A percentile compares a stretch with the other conserved stretches of the same genome.
These are phyloP conservation scores for Callipepla squamata DNA, from an alignment of 2,113 vertebrate genomes.

Conservation along the genomic window DNA sequence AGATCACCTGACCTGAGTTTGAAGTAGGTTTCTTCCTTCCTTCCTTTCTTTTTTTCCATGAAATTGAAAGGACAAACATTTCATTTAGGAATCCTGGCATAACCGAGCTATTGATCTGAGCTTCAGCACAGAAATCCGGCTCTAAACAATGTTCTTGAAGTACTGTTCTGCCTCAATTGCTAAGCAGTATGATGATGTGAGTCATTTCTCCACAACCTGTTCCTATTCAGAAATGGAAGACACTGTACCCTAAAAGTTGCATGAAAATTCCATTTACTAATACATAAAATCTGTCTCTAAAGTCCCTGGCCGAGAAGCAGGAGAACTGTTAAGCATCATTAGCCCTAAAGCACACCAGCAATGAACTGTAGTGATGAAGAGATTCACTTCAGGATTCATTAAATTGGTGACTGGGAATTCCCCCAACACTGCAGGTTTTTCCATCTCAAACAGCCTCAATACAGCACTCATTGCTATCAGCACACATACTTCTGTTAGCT, in stretches of 20 bases:
- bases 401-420: background rate
- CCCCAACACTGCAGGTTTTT: rapidly evolving
- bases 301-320: background rate
- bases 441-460: background rate
- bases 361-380: rapidly evolving
- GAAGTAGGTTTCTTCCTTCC: background rate
- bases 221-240: background rate
- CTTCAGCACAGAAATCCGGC: background rate
- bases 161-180: rapidly evolving
- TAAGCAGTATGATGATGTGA: rapidly evolving
- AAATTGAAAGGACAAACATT: background rate
- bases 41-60: background rate
- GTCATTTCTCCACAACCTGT: background rate
- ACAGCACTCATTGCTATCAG: background rate
- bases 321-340: background rate
- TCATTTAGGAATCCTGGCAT: background rate
- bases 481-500: background rate
- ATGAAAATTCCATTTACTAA: background rate
- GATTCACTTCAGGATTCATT: background rate
- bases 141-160: background rate
- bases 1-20: background rate
- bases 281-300: background rate
- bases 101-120: background rate
- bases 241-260: background rate
- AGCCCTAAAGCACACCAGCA: background rate